These are phyloP conservation scores for Ploceus nigricollis DNA, from an alignment of 2,113 vertebrate species.

Conservation along the genomic window DNA sequence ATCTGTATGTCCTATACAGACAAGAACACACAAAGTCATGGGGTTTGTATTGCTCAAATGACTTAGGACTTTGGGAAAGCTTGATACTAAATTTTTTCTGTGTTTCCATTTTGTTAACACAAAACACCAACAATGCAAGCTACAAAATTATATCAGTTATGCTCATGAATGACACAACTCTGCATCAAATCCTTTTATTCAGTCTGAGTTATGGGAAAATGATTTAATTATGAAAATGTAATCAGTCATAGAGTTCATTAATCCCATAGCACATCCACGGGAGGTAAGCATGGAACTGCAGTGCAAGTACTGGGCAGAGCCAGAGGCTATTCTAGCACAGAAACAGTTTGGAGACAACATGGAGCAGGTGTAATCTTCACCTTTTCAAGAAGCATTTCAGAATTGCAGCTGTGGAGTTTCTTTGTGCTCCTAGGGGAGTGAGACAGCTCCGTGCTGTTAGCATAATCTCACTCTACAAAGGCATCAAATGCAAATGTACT, in stretches of 20 bases:
- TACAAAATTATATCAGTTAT: not conserved
- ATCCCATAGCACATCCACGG: not conserved
- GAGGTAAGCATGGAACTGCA: not conserved
- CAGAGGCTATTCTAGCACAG: not conserved
- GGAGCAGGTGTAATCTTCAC: not conserved
- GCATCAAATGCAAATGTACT: not conserved
- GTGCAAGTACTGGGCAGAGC: not conserved
- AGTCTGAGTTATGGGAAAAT: not conserved
- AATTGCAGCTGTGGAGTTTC: not conserved
- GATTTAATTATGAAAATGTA: not conserved
- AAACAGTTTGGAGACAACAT: not conserved
- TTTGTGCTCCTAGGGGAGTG: not conserved
- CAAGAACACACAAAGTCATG: not conserved
- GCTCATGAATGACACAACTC: not conserved
- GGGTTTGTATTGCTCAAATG: not conserved
- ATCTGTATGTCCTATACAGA: not conserved
- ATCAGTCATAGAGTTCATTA: not conserved
- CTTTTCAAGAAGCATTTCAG: not conserved
- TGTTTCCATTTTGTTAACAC: not conserved
- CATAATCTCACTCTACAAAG: not conserved
- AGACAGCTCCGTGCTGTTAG: not conserved
- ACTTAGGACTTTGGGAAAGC: not conserved
- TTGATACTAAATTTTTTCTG: not conserved
- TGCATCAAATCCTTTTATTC: not conserved
- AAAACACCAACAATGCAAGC: not conserved